Conservation (phyloP, 2,797 vertebrate species). For the Sandelia bainsii region DNA sequence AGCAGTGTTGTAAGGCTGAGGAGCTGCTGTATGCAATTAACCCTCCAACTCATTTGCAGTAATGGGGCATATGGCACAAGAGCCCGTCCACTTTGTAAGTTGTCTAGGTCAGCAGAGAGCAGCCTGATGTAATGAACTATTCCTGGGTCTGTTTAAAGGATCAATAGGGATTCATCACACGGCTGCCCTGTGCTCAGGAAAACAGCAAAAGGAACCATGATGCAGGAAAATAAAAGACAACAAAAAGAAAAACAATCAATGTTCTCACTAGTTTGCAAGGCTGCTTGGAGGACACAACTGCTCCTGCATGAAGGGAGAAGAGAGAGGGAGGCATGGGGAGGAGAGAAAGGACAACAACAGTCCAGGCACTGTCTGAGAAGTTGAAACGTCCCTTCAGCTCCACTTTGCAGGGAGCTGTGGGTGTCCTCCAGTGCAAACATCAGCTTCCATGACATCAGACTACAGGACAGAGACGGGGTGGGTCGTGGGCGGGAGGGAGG, state of each 20-base stretch:
- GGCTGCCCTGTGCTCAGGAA: slow-evolving; percentile 56
- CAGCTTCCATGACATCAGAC: slow-evolving; percentile 78
- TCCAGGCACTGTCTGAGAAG: slow-evolving; percentile 59
- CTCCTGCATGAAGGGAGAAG: slow-evolving; percentile 6
- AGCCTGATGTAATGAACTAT: slow-evolving; percentile 76
- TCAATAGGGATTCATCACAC: slow-evolving; percentile 71
- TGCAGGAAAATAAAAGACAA: slow-evolving; percentile 30
- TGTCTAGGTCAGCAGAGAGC: slow-evolving; percentile 72
- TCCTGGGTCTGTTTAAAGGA: slow-evolving; percentile 65
- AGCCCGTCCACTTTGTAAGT: slow-evolving; percentile 41
- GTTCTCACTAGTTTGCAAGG: slow-evolving; percentile 16
- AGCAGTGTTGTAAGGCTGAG: slow-evolving; percentile 13
- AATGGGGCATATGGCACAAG: slow-evolving; percentile 39
- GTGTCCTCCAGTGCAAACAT: slow-evolving; percentile 66
- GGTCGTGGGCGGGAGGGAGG: slow-evolving; percentile 5
- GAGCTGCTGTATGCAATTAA: slow-evolving; percentile 28
- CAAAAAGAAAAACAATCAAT: slow-evolving; percentile 16
- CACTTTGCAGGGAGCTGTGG: slow-evolving; percentile 49
- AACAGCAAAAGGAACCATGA: slow-evolving; percentile 41
- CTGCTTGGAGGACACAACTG: slow-evolving; percentile 40
- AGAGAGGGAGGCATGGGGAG: neutral
- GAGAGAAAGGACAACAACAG: slow-evolving; percentile 31
- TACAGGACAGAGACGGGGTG: slow-evolving; percentile 36
- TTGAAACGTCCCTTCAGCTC: slow-evolving; percentile 54
- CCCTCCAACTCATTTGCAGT: slow-evolving; percentile 62